A percentile compares a stretch with the other conserved stretches of the same genome.
Conservation (phyloP, 2,888 invertebrate genomes). For the Macrophya alboannulata region DNA sequence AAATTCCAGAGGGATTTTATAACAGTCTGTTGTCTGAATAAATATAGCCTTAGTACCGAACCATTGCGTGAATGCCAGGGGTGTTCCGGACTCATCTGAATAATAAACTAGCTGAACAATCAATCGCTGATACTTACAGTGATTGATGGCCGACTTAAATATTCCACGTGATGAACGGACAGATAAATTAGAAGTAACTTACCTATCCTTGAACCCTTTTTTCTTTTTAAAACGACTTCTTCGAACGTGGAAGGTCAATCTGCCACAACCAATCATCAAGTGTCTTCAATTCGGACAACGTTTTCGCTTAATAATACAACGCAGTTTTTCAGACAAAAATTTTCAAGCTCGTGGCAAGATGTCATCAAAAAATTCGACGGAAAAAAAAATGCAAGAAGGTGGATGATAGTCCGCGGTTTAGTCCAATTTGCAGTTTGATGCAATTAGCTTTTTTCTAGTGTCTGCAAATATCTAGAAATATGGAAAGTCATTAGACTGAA, state of each 20-base stretch:
- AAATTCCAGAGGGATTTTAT: not conserved
- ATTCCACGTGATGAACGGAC: conserved; percentile 6
- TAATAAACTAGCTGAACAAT: conserved; percentile 43
- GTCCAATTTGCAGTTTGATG: too few species aligned
- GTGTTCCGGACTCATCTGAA: conserved; percentile 16
- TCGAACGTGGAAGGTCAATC: not conserved
- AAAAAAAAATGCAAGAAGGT: too few species aligned
- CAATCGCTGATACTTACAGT: conserved; percentile 41
- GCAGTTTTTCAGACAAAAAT: too few species aligned
- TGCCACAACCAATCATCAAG: not conserved
- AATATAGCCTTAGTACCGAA: not conserved
- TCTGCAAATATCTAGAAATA: too few species aligned
- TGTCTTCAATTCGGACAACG: not conserved
- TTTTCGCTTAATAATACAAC: not conserved
- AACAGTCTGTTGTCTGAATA: not conserved
- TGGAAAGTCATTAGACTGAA: too few species aligned
- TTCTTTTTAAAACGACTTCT: not conserved
- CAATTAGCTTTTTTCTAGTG: too few species aligned
- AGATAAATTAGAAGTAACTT: conserved; percentile 35
- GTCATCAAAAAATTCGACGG: too few species aligned
- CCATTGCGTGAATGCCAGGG: conserved; percentile 29
- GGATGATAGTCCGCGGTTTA: too few species aligned
- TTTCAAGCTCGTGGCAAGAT: too few species aligned
- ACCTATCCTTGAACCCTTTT: not conserved
- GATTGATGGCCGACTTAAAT: conserved; percentile 40